Conservation (phyloP, 2,888 invertebrate genomes). For the Cephus nigrinus region DNA sequence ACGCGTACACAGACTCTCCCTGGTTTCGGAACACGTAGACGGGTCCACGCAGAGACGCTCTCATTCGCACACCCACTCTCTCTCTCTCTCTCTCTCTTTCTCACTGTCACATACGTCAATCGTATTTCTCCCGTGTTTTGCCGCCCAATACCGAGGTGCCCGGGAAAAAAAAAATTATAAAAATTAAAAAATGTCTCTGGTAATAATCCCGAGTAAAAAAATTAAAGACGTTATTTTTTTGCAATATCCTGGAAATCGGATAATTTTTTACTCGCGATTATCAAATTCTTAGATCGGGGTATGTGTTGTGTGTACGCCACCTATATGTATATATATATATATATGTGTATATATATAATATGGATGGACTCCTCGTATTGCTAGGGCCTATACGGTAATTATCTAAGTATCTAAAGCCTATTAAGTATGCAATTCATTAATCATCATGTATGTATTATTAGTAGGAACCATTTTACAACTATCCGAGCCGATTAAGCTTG, state of each 20-base stretch:
- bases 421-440: slow-evolving; percentile 5
- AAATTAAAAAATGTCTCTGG: background rate
- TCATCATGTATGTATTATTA: slow-evolving; percentile 38
- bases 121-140: slow-evolving; percentile 4
- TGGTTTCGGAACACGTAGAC: background rate
- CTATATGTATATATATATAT: slow-evolving; percentile 24
- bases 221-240: background rate
- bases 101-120: slow-evolving; percentile 13
- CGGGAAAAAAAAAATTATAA: background rate
- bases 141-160: background rate
- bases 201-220: background rate
- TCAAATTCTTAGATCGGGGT: slow-evolving; percentile 9
- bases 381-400: background rate
- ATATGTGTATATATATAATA: background rate
- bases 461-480: slow-evolving; percentile 60
- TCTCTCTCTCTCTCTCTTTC: slow-evolving; percentile 15
- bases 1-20: background rate
- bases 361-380: background rate
- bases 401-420: slow-evolving; percentile 1
- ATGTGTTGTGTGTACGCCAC: slow-evolving; percentile 22
- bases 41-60: background rate
- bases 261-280: background rate
- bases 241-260: background rate
- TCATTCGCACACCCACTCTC: slow-evolving; percentile 7
- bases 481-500: slow-evolving; percentile 32